Percentiles rank a stretch among this genome's conserved stretches.
Evolutionary conservation across 64 coral and sea anemone species (phyloP).

Genomic region (Platygyra sinensis): DNA sequence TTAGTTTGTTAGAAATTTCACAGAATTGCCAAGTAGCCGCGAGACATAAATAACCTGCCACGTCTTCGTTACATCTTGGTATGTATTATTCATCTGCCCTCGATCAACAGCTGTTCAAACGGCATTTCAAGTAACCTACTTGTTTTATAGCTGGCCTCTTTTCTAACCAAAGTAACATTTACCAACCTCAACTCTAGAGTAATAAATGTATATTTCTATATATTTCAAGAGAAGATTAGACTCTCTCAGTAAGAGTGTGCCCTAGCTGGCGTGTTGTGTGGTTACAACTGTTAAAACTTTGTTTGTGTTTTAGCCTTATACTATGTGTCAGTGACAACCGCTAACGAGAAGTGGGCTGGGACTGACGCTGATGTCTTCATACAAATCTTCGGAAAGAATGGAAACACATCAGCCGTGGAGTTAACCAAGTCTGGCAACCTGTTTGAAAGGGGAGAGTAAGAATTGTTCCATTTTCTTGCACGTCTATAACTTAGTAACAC

Average conservation of each 20-base stretch:
- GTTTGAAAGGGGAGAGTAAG: constrained; percentile 20
- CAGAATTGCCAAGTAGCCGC: neutral
- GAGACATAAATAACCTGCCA: neutral
- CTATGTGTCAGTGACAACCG: neutral
- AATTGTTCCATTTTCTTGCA: too few species aligned
- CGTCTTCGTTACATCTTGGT: neutral
- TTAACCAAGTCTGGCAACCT: constrained; percentile 24
- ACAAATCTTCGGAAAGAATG: neutral
- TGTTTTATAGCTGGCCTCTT: too few species aligned
- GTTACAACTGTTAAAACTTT: neutral
- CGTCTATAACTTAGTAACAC: too few species aligned
- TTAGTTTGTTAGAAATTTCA: neutral
- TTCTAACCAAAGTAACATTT: too few species aligned
- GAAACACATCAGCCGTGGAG: constrained; percentile 10
- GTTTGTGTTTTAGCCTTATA: neutral
- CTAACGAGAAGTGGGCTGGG: neutral
- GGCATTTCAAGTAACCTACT: too few species aligned
- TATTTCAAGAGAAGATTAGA: too few species aligned
- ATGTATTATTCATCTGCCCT: neutral
- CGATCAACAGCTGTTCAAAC: neutral
- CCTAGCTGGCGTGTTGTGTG: too few species aligned
- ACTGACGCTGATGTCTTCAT: constrained; percentile 10
- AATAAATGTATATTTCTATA: too few species aligned
- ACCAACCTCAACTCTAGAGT: too few species aligned
- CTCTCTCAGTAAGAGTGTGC: too few species aligned